phyloP scores from a whole-genome alignment of 2,113 vertebrate species.

The Butorides virescens region DNA sequence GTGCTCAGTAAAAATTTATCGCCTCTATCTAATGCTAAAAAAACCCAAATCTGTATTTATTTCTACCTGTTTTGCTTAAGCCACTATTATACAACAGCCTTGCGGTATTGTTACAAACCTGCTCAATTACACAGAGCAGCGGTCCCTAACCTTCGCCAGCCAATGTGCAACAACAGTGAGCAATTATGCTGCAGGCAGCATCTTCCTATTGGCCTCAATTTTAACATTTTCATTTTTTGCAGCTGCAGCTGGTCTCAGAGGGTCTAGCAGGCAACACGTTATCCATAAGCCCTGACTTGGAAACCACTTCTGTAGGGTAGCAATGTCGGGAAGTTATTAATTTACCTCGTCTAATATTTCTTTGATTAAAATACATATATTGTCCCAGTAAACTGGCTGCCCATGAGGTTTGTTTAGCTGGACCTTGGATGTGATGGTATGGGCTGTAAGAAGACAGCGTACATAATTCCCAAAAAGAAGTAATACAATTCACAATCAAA shows the following conservation, averaged over 20 bases:
- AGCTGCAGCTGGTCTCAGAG: constrained; percentile 36
- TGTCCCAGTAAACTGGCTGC: neutral
- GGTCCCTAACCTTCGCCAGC: neutral
- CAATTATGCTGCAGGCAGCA: constrained; percentile 38
- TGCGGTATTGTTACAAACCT: neutral
- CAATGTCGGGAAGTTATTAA: neutral
- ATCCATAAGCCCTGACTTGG: neutral
- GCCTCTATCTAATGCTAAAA: neutral
- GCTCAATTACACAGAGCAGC: constrained; percentile 34
- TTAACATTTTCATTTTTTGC: constrained; percentile 1
- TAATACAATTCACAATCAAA: fast-evolving
- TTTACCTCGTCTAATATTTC: neutral
- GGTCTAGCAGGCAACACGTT: neutral
- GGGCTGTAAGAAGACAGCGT: neutral
- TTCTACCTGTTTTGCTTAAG: neutral
- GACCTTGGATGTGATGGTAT: neutral
- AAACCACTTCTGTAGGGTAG: neutral
- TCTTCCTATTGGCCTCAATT: constrained; percentile 34
- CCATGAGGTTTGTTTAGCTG: neutral
- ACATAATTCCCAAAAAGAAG: neutral
- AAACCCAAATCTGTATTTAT: neutral
- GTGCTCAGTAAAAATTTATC: constrained; percentile 2
- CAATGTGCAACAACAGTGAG: neutral
- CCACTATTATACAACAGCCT: constrained; percentile 3
- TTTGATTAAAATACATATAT: neutral